Percentiles rank a stretch among this genome's conserved stretches.
Evolutionary conservation across 1,140 invertebrate species (phyloP).

Genomic region (Calliphora vicina): DNA sequence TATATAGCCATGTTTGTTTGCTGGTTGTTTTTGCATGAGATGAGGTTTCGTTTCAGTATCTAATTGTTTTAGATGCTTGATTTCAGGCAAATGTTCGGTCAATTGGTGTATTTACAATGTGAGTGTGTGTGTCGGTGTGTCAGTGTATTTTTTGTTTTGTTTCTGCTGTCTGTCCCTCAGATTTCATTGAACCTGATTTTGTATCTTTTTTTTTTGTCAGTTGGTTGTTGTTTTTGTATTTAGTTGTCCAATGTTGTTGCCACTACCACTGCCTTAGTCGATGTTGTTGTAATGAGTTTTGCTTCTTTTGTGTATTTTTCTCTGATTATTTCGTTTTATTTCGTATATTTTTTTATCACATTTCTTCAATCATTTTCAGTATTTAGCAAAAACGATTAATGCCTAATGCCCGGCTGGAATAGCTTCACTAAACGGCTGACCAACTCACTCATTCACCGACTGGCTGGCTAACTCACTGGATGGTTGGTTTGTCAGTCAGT

Average conservation of each 20-base stretch:
- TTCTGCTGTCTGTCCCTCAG: not conserved
- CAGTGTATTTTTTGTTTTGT: not conserved
- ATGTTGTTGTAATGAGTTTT: slow-evolving; percentile 11
- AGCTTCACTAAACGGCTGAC: not conserved
- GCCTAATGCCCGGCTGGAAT: not conserved
- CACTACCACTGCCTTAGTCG: not conserved
- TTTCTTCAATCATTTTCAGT: slow-evolving; percentile 16
- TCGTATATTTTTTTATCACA: not conserved
- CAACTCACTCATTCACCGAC: not conserved
- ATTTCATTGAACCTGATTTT: slow-evolving; percentile 16
- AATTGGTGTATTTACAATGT: not conserved
- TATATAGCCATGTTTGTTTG: not conserved
- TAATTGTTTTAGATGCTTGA: not conserved
- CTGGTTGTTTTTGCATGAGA: not conserved
- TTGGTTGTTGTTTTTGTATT: not conserved
- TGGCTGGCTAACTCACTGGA: not conserved
- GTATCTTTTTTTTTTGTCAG: not conserved
- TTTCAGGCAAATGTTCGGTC: not conserved
- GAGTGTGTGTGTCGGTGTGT: not conserved
- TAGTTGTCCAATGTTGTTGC: not conserved
- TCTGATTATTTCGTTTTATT: not conserved
- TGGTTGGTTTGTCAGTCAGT: not conserved
- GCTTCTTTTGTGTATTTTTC: not conserved
- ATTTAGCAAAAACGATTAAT: slow-evolving; percentile 11
- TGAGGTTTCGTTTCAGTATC: not conserved